A percentile compares a stretch with the other conserved stretches of the same genome.
Conservation (phyloP, 2,113 vertebrate genomes). For the Tachysurus vachellii region DNA sequence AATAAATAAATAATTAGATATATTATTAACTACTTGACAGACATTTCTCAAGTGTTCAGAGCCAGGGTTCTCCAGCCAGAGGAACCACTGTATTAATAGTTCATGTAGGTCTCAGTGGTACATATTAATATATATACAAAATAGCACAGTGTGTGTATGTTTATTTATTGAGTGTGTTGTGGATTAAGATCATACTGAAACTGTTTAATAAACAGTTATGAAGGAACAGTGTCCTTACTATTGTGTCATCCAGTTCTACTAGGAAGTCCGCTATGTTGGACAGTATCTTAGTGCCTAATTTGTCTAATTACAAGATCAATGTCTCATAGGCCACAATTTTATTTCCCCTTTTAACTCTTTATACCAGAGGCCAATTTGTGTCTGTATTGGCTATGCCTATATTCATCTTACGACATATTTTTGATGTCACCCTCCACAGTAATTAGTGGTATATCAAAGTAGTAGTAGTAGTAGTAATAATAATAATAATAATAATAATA, state of each 20-base stretch:
- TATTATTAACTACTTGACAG: no score
- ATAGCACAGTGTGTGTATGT: neutral
- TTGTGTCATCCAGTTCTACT: slow-evolving; percentile 50
- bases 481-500: no score
- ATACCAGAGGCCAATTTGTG: neutral
- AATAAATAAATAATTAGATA: no score
- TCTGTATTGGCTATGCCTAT: neutral
- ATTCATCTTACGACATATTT: neutral
- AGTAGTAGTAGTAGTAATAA: neutral
- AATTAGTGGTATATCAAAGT: neutral
- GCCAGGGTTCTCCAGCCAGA: neutral
- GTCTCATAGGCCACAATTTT: neutral
- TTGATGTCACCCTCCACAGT: neutral
- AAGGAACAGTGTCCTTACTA: slow-evolving; percentile 44
- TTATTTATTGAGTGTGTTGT: slow-evolving; percentile 15
- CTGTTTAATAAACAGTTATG: neutral
- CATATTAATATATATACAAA: slow-evolving; percentile 10
- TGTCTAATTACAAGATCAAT: neutral
- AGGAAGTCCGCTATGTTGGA: neutral
- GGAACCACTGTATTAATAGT: neutral
- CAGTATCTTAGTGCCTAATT: neutral
- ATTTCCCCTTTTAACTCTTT: neutral
- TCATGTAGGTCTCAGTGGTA: neutral
- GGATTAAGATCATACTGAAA: slow-evolving; percentile 8
- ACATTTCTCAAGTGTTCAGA: neutral